phyloP scores from a whole-genome alignment of 2,888 invertebrate species.

The Oscheius myriophilus region DNA sequence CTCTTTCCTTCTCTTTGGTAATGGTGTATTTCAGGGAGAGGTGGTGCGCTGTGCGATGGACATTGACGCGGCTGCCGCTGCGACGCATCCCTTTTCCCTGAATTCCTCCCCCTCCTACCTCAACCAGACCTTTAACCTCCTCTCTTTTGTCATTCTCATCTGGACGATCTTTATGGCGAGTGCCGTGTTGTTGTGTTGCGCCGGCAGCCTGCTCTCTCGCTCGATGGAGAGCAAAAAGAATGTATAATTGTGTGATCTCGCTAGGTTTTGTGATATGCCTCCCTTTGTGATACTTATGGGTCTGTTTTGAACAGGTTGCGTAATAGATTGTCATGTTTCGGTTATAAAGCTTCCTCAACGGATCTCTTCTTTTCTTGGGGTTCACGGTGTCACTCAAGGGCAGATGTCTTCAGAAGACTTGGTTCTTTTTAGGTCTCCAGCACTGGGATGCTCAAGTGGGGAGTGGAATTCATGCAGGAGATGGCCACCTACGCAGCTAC shows the following conservation, averaged over 20 bases:
- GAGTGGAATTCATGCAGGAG: conserved; percentile 93
- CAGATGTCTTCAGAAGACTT: not conserved
- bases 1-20: not conserved
- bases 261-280: conserved; percentile 10
- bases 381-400: too few species aligned
- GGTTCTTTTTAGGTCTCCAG: conserved; percentile 80
- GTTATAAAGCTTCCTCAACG: too few species aligned
- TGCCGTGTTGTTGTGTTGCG: conserved; percentile 20
- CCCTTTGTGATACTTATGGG: not conserved
- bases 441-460: conserved; percentile 87
- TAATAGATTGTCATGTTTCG: not conserved
- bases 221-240: not conserved
- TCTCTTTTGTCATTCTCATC: conserved; percentile 25
- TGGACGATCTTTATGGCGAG: conserved; percentile 28
- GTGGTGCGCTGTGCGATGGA: conserved; percentile 50
- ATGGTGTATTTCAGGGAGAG: conserved; percentile 42
- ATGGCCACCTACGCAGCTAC: conserved; percentile 89
- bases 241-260: conserved; percentile 9
- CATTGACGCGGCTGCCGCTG: conserved; percentile 26
- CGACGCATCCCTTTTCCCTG: conserved; percentile 1
- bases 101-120: conserved; percentile 20
- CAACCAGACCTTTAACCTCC: conserved; percentile 26
- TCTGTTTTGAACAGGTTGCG: conserved; percentile 18
- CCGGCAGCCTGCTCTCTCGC: conserved; percentile 2
- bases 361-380: too few species aligned